Evolutionary conservation across 37 sponge, comb jelly and placozoan genomes (phyloP).

Genomic region (Petrosia ficiformis): DNA sequence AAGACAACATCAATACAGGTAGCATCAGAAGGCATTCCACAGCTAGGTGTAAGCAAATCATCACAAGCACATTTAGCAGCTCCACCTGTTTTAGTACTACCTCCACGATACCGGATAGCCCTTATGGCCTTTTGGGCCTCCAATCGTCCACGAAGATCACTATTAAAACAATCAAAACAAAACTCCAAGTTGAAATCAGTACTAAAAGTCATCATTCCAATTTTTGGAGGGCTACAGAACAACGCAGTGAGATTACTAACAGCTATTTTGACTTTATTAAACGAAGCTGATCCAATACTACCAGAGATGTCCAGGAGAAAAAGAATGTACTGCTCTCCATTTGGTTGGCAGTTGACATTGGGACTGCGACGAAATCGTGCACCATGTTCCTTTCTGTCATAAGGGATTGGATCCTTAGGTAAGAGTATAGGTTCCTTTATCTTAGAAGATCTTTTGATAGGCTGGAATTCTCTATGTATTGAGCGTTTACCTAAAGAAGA

Average conservation of each 20-base stretch:
- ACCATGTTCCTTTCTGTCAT: too few species aligned
- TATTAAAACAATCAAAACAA: constrained; percentile 29
- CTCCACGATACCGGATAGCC: not conserved
- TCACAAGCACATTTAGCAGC: constrained; percentile 34
- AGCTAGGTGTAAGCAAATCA: not conserved
- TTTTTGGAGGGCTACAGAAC: constrained; percentile 3
- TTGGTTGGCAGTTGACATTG: too few species aligned
- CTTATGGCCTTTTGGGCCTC: not conserved
- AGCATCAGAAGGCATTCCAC: constrained; percentile 8
- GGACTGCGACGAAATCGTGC: too few species aligned
- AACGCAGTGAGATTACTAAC: not conserved
- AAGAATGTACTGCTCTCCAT: too few species aligned
- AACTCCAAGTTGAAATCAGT: constrained; percentile 20
- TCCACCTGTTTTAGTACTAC: constrained; percentile 11
- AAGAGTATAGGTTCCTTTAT: too few species aligned
- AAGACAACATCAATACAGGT: constrained; percentile 36
- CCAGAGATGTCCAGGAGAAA: too few species aligned
- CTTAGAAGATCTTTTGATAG: too few species aligned
- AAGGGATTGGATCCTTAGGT: too few species aligned
- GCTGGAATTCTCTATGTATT: too few species aligned
- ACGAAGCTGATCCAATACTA: not conserved
- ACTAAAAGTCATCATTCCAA: constrained; percentile 25
- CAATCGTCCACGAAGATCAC: not conserved
- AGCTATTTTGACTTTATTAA: not conserved
- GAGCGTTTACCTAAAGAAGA: too few species aligned